Conservation (phyloP, 1,140 invertebrate genomes). For the Caligus rogercresseyi region DNA sequence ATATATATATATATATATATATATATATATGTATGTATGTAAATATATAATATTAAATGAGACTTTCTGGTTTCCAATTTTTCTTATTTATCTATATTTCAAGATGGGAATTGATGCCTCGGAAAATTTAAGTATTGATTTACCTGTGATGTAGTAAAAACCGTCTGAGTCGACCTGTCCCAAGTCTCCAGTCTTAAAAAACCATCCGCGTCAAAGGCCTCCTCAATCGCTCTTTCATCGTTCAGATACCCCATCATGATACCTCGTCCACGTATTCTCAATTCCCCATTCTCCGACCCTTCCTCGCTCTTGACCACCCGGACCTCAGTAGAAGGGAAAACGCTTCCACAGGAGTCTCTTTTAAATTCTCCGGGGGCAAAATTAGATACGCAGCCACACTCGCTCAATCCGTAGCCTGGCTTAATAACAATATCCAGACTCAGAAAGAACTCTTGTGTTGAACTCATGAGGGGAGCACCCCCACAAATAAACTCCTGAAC, state of each 20-base stretch:
- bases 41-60: too few relatives aligned
- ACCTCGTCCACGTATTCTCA: conserved; percentile 27
- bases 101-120: too few relatives aligned
- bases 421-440: conserved; percentile 61
- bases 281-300: neutral
- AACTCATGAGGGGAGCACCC: conserved; percentile 60
- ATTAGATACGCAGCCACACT: conserved; percentile 26
- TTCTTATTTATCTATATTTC: too few relatives aligned
- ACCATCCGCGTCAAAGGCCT: conserved; percentile 11
- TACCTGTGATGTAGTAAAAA: conserved; percentile 16
- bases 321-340: neutral
- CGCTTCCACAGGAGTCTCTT: neutral
- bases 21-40: too few relatives aligned
- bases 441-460: conserved; percentile 66
- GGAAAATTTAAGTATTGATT: too few relatives aligned
- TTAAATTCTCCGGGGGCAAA: conserved; percentile 20
- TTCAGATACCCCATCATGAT: conserved; percentile 34
- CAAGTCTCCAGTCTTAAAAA: conserved; percentile 16
- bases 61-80: too few relatives aligned
- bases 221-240: conserved; percentile 28
- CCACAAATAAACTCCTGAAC: conserved; percentile 36
- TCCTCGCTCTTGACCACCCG: neutral
- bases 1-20: too few relatives aligned
- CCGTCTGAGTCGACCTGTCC: conserved; percentile 8
- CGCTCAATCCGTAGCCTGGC: conserved; percentile 33